Percentiles rank a stretch among this genome's conserved stretches.
Evolutionary conservation across 2,113 vertebrate species (phyloP).

Genomic region (Prionailurus viverrinus): DNA sequence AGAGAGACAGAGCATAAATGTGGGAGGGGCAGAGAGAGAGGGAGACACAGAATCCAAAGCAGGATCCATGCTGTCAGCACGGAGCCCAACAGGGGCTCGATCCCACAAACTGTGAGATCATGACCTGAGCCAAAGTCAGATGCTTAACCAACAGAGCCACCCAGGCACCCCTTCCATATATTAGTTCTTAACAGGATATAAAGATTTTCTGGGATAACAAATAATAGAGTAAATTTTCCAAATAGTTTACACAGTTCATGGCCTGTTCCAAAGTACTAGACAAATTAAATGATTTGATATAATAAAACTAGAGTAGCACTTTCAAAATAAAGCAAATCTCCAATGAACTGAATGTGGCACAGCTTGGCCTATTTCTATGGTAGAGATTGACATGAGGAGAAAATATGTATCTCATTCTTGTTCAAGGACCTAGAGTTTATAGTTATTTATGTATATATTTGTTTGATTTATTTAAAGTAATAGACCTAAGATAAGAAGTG

Average conservation of each 20-base stretch:
- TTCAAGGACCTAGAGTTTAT: neutral
- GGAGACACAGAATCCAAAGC: no score
- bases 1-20: no score
- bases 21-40: no score
- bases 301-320: neutral
- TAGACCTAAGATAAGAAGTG: neutral
- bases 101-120: no score
- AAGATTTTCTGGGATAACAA: constrained; percentile 10
- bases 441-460: neutral
- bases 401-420: neutral
- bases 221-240: neutral
- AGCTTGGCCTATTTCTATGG: neutral
- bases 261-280: neutral
- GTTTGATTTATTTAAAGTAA: neutral
- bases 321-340: constrained; percentile 5
- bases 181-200: neutral
- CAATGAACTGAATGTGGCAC: neutral
- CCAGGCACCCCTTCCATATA: no score
- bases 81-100: no score
- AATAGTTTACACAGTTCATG: neutral
- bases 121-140: no score
- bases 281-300: constrained; percentile 41
- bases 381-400: neutral
- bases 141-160: no score
- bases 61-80: no score